Percentiles rank a stretch among this genome's conserved stretches.
phyloP scores from a whole-genome alignment of 2,888 invertebrate species.

The Phaedon cochleariae region DNA sequence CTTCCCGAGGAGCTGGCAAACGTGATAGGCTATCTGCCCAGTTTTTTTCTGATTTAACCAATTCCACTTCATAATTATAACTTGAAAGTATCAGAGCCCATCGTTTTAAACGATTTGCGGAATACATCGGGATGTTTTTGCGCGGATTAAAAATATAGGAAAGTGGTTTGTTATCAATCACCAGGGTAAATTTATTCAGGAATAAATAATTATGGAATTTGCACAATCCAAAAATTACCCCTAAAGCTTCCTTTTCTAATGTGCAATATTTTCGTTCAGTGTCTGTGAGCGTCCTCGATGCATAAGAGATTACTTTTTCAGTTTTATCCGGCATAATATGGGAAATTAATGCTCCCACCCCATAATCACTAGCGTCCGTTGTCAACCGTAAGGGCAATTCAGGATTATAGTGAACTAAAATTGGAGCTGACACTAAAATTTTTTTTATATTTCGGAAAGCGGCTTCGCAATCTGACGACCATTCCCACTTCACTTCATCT shows the following conservation, averaged over 20 bases:
- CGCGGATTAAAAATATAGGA: conserved; percentile 5
- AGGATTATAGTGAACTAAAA: too few relatives aligned
- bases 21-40: background rate
- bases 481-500: conserved; percentile 12
- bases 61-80: too few relatives aligned
- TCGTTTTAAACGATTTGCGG: too few relatives aligned
- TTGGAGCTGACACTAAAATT: too few relatives aligned
- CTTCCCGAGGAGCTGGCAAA: background rate
- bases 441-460: conserved; percentile 33
- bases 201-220: too few relatives aligned
- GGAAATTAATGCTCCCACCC: conserved; percentile 36
- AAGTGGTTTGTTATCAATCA: conserved; percentile 1
- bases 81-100: too few relatives aligned
- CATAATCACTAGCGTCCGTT: conserved; percentile 29
- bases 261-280: conserved; percentile 1
- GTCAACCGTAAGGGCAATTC: conserved; percentile 29
- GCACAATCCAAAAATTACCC: too few relatives aligned
- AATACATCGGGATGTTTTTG: background rate
- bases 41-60: background rate
- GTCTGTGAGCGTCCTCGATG: conserved; percentile 6
- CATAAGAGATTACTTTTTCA: conserved; percentile 10
- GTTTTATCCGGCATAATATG: conserved; percentile 22
- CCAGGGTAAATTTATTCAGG: too few relatives aligned
- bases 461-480: conserved; percentile 20
- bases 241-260: conserved; percentile 11